Evolutionary conservation across 1,140 invertebrate genomes (phyloP).

Genomic region (Nautilus pompilius): DNA sequence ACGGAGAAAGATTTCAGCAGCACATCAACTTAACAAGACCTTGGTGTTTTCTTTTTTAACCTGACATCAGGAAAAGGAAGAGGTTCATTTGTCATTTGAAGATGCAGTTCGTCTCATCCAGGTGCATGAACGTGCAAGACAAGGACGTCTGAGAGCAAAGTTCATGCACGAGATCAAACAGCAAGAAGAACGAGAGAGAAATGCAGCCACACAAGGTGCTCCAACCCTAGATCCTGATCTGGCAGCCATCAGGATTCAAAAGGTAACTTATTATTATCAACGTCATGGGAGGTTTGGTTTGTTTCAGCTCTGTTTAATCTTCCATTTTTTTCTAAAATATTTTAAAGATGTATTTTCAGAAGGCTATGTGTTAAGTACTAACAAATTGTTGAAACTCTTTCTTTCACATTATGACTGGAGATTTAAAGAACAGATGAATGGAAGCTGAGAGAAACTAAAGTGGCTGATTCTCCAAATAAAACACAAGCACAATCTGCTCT

Average conservation of each 20-base stretch:
- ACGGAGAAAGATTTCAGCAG: no score
- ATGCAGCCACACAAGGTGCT: slow-evolving; percentile 37
- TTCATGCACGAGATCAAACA: slow-evolving; percentile 84
- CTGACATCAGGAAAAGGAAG: slow-evolving; percentile 51
- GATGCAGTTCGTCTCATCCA: slow-evolving; percentile 85
- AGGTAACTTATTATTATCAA: no score
- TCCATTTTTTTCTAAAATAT: background rate
- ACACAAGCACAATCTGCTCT: no score
- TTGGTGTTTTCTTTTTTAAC: no score
- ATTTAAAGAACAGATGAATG: no score
- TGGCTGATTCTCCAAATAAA: no score
- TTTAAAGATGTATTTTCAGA: background rate
- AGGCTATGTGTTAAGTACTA: background rate
- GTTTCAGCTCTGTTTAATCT: background rate
- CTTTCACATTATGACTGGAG: no score
- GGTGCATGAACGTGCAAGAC: slow-evolving; percentile 84
- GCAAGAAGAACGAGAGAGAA: slow-evolving; percentile 51
- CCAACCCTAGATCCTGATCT: slow-evolving; percentile 50
- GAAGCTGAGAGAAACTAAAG: no score
- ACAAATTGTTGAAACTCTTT: no score
- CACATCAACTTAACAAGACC: no score
- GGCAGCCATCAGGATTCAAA: slow-evolving; percentile 53
- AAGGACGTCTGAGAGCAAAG: slow-evolving; percentile 73
- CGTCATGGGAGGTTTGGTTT: background rate
- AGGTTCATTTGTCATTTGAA: slow-evolving; percentile 66